phyloP scores from a whole-genome alignment of 2,113 vertebrate species.

The Elephantulus edwardii region DNA sequence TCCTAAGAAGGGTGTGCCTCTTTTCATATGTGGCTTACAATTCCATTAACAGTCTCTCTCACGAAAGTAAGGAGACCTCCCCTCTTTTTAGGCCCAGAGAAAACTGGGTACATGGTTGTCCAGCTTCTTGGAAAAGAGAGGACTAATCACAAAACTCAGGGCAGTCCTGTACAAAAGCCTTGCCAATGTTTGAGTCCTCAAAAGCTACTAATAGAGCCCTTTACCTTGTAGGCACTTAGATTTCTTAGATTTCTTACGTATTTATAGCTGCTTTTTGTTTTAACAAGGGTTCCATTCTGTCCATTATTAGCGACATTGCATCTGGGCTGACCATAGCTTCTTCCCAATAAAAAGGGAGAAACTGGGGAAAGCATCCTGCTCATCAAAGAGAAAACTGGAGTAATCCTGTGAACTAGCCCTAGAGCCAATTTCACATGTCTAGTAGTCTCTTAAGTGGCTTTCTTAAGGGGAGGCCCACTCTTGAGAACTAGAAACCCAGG shows the following conservation, averaged over 20 bases:
- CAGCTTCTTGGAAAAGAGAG: slow-evolving; percentile 26
- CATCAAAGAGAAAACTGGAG: slow-evolving; percentile 46
- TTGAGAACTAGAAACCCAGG: slow-evolving; percentile 17
- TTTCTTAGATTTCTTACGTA: slow-evolving; percentile 46
- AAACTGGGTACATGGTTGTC: slow-evolving; percentile 24
- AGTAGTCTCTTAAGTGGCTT: slow-evolving; percentile 34
- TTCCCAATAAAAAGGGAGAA: slow-evolving; percentile 56
- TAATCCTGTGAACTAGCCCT: neutral
- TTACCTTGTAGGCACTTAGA: slow-evolving; percentile 14
- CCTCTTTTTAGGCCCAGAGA: slow-evolving; percentile 39
- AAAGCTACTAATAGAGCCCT: slow-evolving; percentile 16
- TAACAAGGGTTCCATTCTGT: slow-evolving; percentile 43
- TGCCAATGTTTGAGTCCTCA: neutral
- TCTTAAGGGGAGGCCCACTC: slow-evolving; percentile 15
- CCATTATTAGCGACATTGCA: slow-evolving; percentile 20
- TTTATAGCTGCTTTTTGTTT: slow-evolving; percentile 31
- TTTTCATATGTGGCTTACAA: neutral
- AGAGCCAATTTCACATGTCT: slow-evolving; percentile 13
- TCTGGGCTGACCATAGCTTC: slow-evolving; percentile 13
- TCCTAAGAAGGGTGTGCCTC: slow-evolving; percentile 17
- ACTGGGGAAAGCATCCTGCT: slow-evolving; percentile 17
- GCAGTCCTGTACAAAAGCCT: neutral
- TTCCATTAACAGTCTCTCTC: neutral
- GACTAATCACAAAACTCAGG: slow-evolving; percentile 33
- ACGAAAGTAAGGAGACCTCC: slow-evolving; percentile 29